Conservation (phyloP, 2,797 vertebrate genomes). For the Distichodus sexfasciatus region DNA sequence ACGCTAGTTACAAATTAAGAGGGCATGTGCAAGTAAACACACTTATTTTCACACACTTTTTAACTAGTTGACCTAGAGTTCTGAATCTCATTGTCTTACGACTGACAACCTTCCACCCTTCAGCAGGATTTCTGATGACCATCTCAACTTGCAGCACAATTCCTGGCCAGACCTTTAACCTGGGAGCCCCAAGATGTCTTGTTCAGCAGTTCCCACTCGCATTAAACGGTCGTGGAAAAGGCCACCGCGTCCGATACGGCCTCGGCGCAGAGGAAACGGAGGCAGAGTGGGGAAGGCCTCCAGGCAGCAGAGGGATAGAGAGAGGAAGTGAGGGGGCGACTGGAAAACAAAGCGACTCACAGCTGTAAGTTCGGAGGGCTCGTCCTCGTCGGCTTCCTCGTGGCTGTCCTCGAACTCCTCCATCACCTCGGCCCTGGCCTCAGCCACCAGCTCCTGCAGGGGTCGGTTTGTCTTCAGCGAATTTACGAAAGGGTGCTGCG, state of each 20-base stretch:
- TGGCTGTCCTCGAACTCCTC: slow-evolving; percentile 89
- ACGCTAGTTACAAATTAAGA: too few species aligned
- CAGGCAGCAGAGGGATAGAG: background rate
- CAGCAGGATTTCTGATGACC: background rate
- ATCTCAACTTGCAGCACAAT: background rate
- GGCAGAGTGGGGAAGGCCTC: background rate
- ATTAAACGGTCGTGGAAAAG: background rate
- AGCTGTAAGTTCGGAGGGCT: slow-evolving; percentile 69
- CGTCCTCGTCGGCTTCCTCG: slow-evolving; percentile 89
- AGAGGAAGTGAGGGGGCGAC: background rate
- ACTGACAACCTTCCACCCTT: background rate
- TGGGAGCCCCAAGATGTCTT: background rate
- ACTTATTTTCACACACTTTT: too few species aligned
- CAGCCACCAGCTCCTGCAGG: slow-evolving; percentile 90
- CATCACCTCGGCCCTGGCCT: slow-evolving; percentile 97
- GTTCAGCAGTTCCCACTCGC: background rate
- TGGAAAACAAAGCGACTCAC: slow-evolving; percentile 64
- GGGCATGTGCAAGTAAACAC: too few species aligned
- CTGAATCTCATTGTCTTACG: too few species aligned
- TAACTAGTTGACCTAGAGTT: too few species aligned
- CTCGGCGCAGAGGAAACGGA: background rate
- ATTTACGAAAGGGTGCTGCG: slow-evolving; percentile 86
- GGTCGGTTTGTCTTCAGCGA: slow-evolving; percentile 81
- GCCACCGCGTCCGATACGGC: too few species aligned
- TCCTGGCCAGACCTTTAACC: background rate